A percentile compares a stretch with the other conserved stretches of the same genome.
Evolutionary conservation across 2,797 vertebrate species (phyloP).

Genomic region (Diplodus puntazzo): DNA sequence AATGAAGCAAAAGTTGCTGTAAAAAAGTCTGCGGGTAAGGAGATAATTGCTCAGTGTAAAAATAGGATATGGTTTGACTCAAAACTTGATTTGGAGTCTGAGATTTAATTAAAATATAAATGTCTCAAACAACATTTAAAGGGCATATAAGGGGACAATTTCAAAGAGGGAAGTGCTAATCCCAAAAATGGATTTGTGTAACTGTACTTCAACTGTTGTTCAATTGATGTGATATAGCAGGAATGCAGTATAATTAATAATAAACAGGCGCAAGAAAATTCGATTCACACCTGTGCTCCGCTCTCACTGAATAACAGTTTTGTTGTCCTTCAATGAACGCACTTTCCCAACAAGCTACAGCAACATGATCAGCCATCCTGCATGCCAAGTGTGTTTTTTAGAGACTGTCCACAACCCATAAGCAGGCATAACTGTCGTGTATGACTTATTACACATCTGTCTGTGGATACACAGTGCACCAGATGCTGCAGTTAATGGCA

Average conservation of each 20-base stretch:
- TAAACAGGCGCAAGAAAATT: constrained; percentile 6
- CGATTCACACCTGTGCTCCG: background rate
- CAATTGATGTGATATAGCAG: background rate
- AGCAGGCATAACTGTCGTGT: constrained; percentile 68
- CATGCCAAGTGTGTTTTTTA: constrained; percentile 65
- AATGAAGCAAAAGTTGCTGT: background rate
- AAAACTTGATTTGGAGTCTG: background rate
- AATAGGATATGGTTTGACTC: background rate
- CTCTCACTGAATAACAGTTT: constrained; percentile 4
- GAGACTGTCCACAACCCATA: constrained; percentile 46
- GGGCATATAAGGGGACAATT: background rate
- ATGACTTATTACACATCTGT: constrained; percentile 77
- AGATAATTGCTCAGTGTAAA: background rate
- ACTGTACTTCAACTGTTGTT: background rate
- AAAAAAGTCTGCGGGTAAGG: background rate
- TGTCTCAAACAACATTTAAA: background rate
- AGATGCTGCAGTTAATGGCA: constrained; percentile 81
- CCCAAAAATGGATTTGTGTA: too few relatives aligned
- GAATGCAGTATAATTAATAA: constrained; percentile 1
- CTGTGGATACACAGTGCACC: constrained; percentile 54
- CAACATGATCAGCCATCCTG: constrained; percentile 27
- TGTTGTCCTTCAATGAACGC: constrained; percentile 36
- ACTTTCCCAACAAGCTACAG: constrained; percentile 16
- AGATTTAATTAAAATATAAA: constrained; percentile 21
- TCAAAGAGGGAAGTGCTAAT: background rate